phyloP scores from a whole-genome alignment of 2,113 vertebrate species.

The Lontra canadensis region DNA sequence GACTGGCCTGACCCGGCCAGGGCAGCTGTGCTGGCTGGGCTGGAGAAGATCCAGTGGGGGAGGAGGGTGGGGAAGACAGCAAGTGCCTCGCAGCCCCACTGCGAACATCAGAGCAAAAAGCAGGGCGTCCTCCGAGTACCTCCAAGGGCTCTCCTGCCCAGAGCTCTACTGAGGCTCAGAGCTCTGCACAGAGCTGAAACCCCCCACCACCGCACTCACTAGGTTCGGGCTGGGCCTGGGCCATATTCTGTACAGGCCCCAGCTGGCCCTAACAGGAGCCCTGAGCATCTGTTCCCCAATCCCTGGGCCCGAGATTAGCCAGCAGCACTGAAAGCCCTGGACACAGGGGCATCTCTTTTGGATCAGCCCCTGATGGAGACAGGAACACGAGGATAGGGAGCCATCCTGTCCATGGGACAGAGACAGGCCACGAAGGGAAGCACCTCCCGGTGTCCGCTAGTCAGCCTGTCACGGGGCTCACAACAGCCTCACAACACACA shows the following conservation, averaged over 20 bases:
- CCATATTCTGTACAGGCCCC: neutral
- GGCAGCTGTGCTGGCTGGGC: constrained; percentile 14
- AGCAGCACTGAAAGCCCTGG: neutral
- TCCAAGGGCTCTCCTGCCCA: neutral
- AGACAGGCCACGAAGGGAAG: neutral
- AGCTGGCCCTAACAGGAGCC: neutral
- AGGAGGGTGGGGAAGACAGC: neutral
- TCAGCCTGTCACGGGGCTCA: neutral
- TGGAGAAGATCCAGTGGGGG: neutral
- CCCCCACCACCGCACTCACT: neutral
- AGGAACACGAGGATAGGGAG: neutral
- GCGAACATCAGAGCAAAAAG: neutral
- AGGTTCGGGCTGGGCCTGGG: neutral
- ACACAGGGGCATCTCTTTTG: neutral
- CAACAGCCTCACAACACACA: neutral
- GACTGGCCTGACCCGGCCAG: neutral
- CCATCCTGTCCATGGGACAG: neutral
- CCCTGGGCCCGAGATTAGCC: neutral
- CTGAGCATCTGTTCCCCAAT: neutral
- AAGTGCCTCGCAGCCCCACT: neutral
- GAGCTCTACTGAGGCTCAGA: neutral
- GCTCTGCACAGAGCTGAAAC: neutral
- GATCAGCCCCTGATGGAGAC: neutral
- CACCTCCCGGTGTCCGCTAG: neutral
- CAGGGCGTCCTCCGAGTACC: neutral